Evolutionary conservation across 2,113 vertebrate species (phyloP), one percentile per base, ranked within the genome.

Genomic region (Catagonus wagneri): DNA sequence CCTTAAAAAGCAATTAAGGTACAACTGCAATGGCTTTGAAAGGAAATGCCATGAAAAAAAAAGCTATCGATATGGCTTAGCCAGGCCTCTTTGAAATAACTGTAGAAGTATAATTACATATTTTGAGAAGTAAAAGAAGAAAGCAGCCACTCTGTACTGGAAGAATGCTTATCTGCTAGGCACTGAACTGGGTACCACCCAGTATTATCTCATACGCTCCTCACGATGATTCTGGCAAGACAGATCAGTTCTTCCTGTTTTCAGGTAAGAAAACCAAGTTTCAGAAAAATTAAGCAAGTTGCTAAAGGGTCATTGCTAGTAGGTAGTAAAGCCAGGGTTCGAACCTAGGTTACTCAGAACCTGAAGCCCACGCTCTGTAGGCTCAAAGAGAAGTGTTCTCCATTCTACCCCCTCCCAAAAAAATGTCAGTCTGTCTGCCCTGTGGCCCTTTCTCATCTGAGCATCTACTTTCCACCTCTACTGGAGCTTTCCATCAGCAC

Each of bases 1-100:
- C 89, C 88, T 79, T 92, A 94, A 95, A 56, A 95, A 95, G 92
- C 96, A 96, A 97, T 88, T 96, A 91, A 81, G 97, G 80, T 88
- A 81, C 32, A 92, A 83, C 5, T 50, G 34, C 36, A 81, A 89
- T 71, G 65, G 61, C 92, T 97, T 44, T 91, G 93, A 93, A 95
- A 84, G 88, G 95, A 97, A 8, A 1, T 27, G 52, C 87, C 95
- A 66, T 19, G 93, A 89, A 81, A 44, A 44, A 44, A 44, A 83
- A 76, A 54, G 36, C 89, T 36, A 74, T 87, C 92, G 97, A 52
- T 80, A 96, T 66, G 58, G 87, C 86, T 94, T 56, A 86, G 29
- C 68, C 93, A 75, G 85, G 44, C 58, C 92, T 90, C 66, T 96
- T 39, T 81, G 93, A 97, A 97, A 91, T 92, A 94, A 95, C 0